phyloP scores from a whole-genome alignment of 2,888 invertebrate species.

The Erebia epiphron region DNA sequence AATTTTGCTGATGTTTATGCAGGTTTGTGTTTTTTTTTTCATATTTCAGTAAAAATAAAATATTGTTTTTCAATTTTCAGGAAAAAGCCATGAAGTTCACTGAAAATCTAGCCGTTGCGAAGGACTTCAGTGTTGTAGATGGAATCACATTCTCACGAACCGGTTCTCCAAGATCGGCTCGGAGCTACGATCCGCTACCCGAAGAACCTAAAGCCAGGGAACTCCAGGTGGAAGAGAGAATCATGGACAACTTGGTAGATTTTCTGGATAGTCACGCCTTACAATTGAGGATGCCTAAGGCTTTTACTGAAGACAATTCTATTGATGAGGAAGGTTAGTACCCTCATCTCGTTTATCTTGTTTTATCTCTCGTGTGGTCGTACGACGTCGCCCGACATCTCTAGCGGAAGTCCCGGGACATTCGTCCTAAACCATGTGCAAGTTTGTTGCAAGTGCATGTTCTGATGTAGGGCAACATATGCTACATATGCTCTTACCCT shows the following conservation, averaged over 20 bases:
- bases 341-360: not conserved
- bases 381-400: too few species aligned
- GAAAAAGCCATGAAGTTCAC: constrained; percentile 78
- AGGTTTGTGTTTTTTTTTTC: too few species aligned
- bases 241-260: constrained; percentile 74
- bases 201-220: constrained; percentile 73
- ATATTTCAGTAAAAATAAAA: not conserved
- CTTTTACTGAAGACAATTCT: constrained; percentile 72
- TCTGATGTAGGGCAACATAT: too few species aligned
- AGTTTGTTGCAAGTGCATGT: too few species aligned
- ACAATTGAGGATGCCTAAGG: constrained; percentile 74
- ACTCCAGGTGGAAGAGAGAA: constrained; percentile 70
- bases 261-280: constrained; percentile 73
- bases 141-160: constrained; percentile 71
- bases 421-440: too few species aligned
- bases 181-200: constrained; percentile 72
- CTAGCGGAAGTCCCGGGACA: too few species aligned
- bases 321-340: constrained; percentile 74
- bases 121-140: constrained; percentile 67
- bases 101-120: constrained; percentile 72
- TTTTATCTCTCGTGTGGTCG: not conserved
- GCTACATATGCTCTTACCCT: too few species aligned
- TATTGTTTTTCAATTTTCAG: constrained; percentile 50
- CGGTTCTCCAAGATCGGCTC: constrained; percentile 69
- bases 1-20: too few species aligned